Evolutionary conservation across 2,797 vertebrate genomes (phyloP).

Genomic region (Phrynocephalus vlangalii): DNA sequence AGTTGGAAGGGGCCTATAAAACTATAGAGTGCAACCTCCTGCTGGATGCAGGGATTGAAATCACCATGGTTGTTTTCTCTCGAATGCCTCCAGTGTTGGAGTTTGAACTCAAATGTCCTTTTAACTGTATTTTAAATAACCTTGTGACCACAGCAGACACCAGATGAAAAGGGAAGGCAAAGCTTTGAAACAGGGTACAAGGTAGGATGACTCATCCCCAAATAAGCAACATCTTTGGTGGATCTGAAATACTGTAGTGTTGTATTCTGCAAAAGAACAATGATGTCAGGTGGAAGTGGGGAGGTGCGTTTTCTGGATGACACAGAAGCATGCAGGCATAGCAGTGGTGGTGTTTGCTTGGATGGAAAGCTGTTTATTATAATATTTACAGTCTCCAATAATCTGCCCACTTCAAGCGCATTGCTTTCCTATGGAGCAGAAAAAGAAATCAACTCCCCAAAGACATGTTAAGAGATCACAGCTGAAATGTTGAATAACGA

Average conservation of each 20-base stretch:
- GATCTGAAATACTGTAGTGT: constrained; percentile 31
- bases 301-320: constrained; percentile 27
- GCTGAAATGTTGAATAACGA: constrained; percentile 79
- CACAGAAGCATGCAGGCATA: constrained; percentile 33
- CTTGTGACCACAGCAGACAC: constrained; percentile 11
- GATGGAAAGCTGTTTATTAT: constrained; percentile 64
- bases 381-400: constrained; percentile 77
- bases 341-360: constrained; percentile 51
- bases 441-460: constrained; percentile 78
- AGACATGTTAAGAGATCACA: constrained; percentile 67
- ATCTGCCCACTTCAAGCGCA: constrained; percentile 69
- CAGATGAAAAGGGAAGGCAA: constrained; percentile 52
- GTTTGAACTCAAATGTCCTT: constrained; percentile 2
- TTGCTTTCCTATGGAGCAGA: constrained; percentile 70
- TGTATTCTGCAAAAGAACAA: constrained; percentile 50
- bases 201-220: constrained; percentile 49
- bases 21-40: too few relatives aligned
- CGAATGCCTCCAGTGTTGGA: too few relatives aligned
- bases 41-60: too few relatives aligned
- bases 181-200: constrained; percentile 51
- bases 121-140: not conserved
- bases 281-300: constrained; percentile 40
- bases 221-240: constrained; percentile 36
- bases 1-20: too few relatives aligned
- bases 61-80: too few relatives aligned